Conservation (phyloP, 2,797 vertebrate genomes). For the Malurus leucopterus region DNA sequence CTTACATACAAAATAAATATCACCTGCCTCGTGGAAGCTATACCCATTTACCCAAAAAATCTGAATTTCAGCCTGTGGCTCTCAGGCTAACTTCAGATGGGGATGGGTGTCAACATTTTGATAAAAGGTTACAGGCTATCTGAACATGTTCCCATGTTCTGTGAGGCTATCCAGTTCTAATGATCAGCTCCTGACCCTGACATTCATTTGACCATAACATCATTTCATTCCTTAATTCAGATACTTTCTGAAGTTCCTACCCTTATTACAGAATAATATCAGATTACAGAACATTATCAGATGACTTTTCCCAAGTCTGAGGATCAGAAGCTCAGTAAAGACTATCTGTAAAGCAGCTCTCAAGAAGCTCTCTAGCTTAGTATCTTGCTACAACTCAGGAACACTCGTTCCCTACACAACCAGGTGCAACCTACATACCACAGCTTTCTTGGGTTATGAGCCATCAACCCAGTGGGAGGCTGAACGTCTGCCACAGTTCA, state of each 20-base stretch:
- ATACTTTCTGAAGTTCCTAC: not conserved
- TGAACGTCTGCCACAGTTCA: not conserved
- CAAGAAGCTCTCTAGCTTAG: not conserved
- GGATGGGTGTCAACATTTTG: not conserved
- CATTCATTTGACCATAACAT: not conserved
- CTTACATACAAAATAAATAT: not conserved
- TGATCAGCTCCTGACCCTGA: not conserved
- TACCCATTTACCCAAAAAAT: not conserved
- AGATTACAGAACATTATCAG: not conserved
- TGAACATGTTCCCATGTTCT: fast-evolving
- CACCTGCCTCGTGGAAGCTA: not conserved
- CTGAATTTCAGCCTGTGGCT: not conserved
- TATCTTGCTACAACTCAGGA: not conserved
- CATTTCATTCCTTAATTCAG: not conserved
- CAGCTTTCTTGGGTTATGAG: not conserved
- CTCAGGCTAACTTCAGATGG: not conserved
- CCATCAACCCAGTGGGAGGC: not conserved
- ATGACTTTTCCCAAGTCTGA: not conserved
- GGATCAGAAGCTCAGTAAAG: not conserved
- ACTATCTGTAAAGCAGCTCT: not conserved
- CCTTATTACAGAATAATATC: not conserved
- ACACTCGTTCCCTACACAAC: not conserved
- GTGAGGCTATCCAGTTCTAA: not conserved
- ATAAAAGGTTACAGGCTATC: not conserved
- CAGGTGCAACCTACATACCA: not conserved